Evolutionary conservation across 2,797 vertebrate species (phyloP).

Genomic region (Buceros bicornis): DNA sequence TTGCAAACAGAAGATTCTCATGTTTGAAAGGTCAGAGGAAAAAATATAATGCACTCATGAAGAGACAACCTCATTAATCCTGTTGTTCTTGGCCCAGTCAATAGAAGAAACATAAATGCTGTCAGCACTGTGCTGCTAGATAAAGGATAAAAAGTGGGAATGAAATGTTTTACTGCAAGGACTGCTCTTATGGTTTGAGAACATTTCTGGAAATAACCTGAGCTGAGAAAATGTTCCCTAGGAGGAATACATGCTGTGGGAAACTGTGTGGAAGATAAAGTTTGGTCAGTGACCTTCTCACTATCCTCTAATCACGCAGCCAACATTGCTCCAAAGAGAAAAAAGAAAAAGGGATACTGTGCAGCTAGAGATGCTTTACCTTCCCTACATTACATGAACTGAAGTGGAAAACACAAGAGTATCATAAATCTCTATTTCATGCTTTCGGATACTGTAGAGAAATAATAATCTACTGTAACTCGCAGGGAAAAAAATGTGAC

Average conservation of each 20-base stretch:
- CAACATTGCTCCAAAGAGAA: conserved; percentile 50
- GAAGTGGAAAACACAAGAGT: conserved; percentile 65
- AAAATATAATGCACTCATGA: conserved; percentile 78
- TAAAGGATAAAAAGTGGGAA: conserved; percentile 81
- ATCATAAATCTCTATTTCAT: conserved; percentile 74
- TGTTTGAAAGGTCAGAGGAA: conserved; percentile 76
- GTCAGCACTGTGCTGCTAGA: conserved; percentile 75
- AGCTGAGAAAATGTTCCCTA: conserved; percentile 79
- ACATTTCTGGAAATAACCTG: conserved; percentile 84
- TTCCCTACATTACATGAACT: conserved; percentile 66
- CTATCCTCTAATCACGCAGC: conserved; percentile 76
- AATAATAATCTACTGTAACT: conserved; percentile 72
- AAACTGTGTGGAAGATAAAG: conserved; percentile 80
- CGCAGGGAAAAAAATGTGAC: not conserved
- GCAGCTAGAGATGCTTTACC: conserved; percentile 69
- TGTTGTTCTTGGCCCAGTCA: conserved; percentile 79
- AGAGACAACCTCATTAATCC: conserved; percentile 77
- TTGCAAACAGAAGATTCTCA: conserved; percentile 72
- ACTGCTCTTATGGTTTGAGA: conserved; percentile 80
- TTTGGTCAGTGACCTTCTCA: conserved; percentile 81
- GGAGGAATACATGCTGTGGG: conserved; percentile 79
- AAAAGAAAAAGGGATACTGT: conserved; percentile 46
- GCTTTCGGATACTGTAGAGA: conserved; percentile 56
- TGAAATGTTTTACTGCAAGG: conserved; percentile 80
- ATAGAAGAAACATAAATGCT: conserved; percentile 82